Percentiles rank a stretch among this genome's conserved stretches.
Evolutionary conservation across 2,888 invertebrate species (phyloP).

Genomic region (Odontomyia ornata): DNA sequence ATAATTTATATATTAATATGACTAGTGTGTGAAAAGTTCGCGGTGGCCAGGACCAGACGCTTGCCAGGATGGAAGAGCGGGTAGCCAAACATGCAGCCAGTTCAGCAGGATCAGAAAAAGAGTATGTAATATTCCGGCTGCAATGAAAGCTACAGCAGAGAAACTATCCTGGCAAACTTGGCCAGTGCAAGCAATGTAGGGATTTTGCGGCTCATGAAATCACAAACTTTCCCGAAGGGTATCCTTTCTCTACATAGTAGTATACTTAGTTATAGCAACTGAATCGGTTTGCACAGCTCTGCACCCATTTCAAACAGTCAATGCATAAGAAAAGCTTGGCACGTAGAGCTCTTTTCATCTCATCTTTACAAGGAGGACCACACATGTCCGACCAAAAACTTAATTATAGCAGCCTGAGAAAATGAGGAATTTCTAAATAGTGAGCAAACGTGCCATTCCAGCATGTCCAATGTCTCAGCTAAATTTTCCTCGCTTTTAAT

Average conservation of each 20-base stretch:
- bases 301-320: background rate
- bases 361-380: background rate
- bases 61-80: background rate
- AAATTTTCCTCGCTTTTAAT: too few species aligned
- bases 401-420: constrained; percentile 33
- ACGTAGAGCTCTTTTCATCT: constrained; percentile 9
- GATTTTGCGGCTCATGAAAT: constrained; percentile 32
- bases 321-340: constrained; percentile 11
- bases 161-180: background rate
- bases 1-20: constrained; percentile 50
- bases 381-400: constrained; percentile 30
- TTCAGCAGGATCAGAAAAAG: too few species aligned
- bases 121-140: background rate
- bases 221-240: constrained; percentile 25
- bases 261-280: too few species aligned
- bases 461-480: constrained; percentile 3
- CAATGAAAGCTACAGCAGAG: background rate
- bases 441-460: background rate
- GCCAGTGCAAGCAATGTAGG: constrained; percentile 3
- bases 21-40: constrained; percentile 22
- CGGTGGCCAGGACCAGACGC: background rate
- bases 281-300: background rate
- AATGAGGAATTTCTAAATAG: constrained; percentile 7
- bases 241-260: background rate
- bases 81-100: background rate